Base-by-base conservation (phyloP, 1,140 invertebrate species). In the Trachymyrmex cornetzi region DNA sequence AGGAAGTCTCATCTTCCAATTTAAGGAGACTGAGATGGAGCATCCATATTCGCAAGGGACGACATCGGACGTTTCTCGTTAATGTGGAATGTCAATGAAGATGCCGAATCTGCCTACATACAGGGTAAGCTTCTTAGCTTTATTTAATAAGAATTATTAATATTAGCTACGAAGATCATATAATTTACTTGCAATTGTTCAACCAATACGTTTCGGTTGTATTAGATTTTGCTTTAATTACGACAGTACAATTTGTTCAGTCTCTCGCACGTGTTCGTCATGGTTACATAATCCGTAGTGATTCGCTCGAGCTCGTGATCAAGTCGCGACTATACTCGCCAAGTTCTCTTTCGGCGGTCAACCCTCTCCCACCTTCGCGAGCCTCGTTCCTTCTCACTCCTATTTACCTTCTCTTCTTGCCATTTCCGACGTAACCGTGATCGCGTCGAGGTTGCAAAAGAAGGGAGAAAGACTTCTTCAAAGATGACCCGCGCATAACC, bases 21-120 rank as follows among this genome's bases (percentile, higher is more conserved):
- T 88, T 95, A 63, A 93, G 94, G 85, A 95, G 94, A 95, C 94
- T 90, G 88, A 88, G 88, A 44, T 95, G 95, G 95, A 95, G 93
- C 92, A 95, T 95, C 87, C 92, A 95, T 89, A 95, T 95, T 89
- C 93, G 95, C n/a, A 95, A 95, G 82, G 94, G 94, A 90, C 95
- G 95, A 93, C 94, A 95, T 92, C 88, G 79, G 38, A 67, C 30
- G n/a, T 77, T 71, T 38, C 44, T 79, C 79, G 63, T 57, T 77
- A 59, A 85, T 50, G 67, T 77, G 61, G 61, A 71, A 72, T 74
- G 75, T 86, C 89, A 91, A 89, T 91, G 87, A 92, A 88, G 64
- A 27, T 63, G 67, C 53, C 85, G 61, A 79, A 84, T 87, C 79
- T 91, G 88, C 86, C 89, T 88, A 75, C 34, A 30, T 87, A 85